Conservation (phyloP, 2,113 vertebrate genomes). For the Myrmophylax atrothorax region DNA sequence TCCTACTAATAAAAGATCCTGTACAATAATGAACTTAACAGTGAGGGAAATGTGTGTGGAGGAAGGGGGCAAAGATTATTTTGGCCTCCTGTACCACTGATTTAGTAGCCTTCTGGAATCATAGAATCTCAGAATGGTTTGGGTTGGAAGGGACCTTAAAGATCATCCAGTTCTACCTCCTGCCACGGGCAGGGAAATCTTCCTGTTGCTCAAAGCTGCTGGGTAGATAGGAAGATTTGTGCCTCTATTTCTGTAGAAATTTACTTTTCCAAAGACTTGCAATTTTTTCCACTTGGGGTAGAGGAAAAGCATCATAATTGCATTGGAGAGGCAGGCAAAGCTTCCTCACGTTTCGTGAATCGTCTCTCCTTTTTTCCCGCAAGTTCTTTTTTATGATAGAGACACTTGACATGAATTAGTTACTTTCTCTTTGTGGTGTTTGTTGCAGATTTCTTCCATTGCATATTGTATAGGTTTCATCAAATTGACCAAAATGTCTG, state of each 20-base stretch:
- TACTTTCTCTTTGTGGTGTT: background rate
- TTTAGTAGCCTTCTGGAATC: background rate
- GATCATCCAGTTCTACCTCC: background rate
- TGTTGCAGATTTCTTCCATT: background rate
- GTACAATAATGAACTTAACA: background rate
- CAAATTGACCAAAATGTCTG: background rate
- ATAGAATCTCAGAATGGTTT: background rate
- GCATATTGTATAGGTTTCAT: background rate
- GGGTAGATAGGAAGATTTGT: background rate
- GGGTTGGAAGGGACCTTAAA: background rate
- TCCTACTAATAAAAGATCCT: background rate
- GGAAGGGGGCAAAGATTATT: background rate
- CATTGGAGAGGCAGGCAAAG: background rate
- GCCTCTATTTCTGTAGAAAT: background rate
- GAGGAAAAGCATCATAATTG: background rate
- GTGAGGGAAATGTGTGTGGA: background rate
- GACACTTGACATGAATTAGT: background rate
- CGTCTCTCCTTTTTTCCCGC: background rate
- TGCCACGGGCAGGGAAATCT: too few relatives aligned
- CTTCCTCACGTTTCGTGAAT: background rate
- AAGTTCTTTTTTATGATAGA: background rate
- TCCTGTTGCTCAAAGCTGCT: background rate
- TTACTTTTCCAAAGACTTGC: background rate
- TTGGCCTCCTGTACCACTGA: background rate
- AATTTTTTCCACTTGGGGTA: background rate